Evolutionary conservation across 2,113 vertebrate species (phyloP).

Genomic region (Elgaria multicarinata): DNA sequence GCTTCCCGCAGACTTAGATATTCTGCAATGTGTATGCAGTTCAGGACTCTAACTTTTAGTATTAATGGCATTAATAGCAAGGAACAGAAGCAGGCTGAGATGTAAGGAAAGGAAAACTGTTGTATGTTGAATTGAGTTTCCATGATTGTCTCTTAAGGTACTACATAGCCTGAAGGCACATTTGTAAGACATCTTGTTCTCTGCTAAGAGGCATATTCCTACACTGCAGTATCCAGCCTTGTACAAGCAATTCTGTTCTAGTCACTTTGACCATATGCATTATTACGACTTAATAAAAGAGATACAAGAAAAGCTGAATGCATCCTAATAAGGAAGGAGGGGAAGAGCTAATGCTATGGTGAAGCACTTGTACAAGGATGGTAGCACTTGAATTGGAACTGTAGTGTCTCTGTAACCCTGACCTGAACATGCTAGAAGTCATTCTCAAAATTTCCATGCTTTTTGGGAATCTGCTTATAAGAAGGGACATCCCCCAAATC

Average conservation of each 20-base stretch:
- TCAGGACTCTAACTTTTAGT: background rate
- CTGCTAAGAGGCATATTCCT: background rate
- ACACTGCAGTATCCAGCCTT: background rate
- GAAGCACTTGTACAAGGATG: background rate
- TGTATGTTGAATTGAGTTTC: background rate
- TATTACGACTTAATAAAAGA: background rate
- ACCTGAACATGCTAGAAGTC: no score
- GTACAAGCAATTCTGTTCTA: background rate
- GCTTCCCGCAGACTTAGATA: background rate
- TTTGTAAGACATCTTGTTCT: background rate
- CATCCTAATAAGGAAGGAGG: background rate
- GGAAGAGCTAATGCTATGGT: background rate
- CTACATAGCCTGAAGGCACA: background rate
- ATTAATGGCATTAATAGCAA: conserved; percentile 6
- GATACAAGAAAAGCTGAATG: background rate
- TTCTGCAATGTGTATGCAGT: background rate
- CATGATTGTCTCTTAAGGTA: background rate
- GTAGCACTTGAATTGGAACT: background rate
- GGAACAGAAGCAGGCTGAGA: background rate
- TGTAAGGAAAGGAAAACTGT: background rate
- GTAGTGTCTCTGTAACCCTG: background rate
- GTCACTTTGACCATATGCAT: background rate
- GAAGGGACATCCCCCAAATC: no score
- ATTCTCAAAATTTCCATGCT: no score
- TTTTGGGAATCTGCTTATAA: no score